phyloP scores from a whole-genome alignment of 2,797 vertebrate species.

The Choloepus didactylus region DNA sequence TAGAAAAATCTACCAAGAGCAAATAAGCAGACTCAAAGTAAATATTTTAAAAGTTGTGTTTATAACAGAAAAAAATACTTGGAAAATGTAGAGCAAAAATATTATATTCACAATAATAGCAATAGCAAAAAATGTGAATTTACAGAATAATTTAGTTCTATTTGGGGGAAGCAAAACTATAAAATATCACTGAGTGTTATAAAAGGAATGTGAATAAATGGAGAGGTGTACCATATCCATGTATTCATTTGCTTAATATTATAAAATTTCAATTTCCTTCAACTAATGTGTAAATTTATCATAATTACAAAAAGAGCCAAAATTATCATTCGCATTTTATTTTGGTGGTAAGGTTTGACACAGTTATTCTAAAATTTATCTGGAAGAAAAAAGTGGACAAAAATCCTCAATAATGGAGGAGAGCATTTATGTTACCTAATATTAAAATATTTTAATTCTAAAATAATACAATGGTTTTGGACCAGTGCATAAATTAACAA shows the following conservation, averaged over 20 bases:
- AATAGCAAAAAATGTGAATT: constrained; percentile 13
- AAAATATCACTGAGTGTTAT: constrained; percentile 1
- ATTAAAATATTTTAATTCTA: constrained; percentile 46
- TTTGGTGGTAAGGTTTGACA: neutral
- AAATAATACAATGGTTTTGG: constrained; percentile 13
- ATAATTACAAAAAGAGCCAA: constrained; percentile 17
- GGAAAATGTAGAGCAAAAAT: constrained; percentile 33
- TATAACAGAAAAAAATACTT: constrained; percentile 30
- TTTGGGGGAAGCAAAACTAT: neutral
- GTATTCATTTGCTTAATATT: neutral
- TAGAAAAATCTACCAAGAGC: constrained; percentile 52
- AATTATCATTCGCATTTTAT: constrained; percentile 34
- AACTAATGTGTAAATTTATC: neutral
- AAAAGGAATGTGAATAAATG: neutral
- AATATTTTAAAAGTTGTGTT: constrained; percentile 27
- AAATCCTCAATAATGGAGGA: neutral
- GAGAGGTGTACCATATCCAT: neutral
- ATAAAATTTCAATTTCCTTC: constrained; percentile 37
- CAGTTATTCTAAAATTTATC: constrained; percentile 47
- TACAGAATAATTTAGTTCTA: neutral
- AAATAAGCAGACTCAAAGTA: constrained; percentile 60
- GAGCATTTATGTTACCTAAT: neutral
- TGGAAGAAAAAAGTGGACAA: constrained; percentile 9
- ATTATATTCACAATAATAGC: neutral
- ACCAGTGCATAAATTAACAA: neutral